These are phyloP conservation scores for Isurus oxyrinchus DNA, from an alignment of 2,113 vertebrate species.

Conservation along the genomic window DNA sequence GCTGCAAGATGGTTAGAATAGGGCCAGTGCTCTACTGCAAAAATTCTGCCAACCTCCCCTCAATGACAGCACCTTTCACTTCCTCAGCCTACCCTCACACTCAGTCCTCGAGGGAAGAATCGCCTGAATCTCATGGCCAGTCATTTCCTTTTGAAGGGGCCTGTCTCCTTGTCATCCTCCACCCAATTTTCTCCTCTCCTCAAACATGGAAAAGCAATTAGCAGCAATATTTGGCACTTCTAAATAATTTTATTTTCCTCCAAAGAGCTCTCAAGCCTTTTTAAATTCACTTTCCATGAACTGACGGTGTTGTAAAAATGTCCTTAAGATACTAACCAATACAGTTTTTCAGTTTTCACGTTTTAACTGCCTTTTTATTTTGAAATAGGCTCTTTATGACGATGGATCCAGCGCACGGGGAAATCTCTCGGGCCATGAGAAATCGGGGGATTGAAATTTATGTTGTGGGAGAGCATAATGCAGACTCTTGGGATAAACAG, in stretches of 20 bases:
- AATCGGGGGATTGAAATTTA: conserved; percentile 92
- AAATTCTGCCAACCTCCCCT: neutral
- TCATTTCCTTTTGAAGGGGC: neutral
- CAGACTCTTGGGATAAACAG: conserved; percentile 57
- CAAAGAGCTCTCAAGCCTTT: neutral
- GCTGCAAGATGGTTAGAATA: too few species aligned
- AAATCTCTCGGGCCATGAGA: conserved; percentile 95
- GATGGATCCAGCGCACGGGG: conserved; percentile 89
- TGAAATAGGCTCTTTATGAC: conserved; percentile 79
- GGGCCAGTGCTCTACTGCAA: neutral
- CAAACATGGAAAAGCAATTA: neutral
- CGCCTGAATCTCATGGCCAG: neutral
- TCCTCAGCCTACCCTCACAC: neutral
- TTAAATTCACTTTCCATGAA: neutral
- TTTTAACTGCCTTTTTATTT: conserved; percentile 7
- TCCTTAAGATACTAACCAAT: neutral
- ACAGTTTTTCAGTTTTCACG: neutral
- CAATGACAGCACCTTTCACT: neutral
- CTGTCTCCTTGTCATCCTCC: neutral
- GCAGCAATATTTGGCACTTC: neutral
- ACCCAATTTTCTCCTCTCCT: neutral
- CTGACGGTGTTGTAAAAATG: too few species aligned
- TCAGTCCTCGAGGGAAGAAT: neutral
- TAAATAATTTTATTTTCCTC: neutral
- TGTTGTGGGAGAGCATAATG: conserved; percentile 73